Conservation (phyloP, 2,797 vertebrate genomes). For the Gambusia yucatana region DNA sequence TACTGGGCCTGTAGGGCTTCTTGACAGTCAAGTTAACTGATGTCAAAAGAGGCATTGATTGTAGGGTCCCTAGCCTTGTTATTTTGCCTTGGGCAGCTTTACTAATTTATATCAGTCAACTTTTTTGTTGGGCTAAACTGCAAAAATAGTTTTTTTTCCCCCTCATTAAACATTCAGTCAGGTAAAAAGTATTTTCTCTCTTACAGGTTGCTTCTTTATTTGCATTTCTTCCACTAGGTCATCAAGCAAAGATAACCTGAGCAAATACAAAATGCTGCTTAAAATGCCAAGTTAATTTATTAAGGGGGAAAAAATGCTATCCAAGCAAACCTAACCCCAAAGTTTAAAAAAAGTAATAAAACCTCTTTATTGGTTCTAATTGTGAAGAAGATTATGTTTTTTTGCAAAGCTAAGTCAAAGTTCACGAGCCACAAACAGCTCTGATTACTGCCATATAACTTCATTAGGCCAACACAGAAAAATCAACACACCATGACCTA, state of each 20-base stretch:
- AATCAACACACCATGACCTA: neutral
- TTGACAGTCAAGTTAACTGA: slow-evolving; percentile 22
- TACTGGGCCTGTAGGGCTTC: slow-evolving; percentile 13
- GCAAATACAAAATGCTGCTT: neutral
- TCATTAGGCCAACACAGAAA: neutral
- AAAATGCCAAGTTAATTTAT: neutral
- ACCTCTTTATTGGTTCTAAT: neutral
- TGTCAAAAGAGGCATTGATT: slow-evolving; percentile 26
- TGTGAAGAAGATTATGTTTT: neutral
- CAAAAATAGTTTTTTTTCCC: neutral
- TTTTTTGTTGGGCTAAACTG: neutral
- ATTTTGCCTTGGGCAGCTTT: slow-evolving; percentile 12
- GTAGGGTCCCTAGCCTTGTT: slow-evolving; percentile 5
- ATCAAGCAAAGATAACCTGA: neutral
- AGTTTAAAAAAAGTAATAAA: neutral
- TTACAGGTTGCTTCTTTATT: neutral
- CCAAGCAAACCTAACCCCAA: neutral
- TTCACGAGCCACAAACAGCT: neutral
- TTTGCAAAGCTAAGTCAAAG: neutral
- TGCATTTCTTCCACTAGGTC: neutral
- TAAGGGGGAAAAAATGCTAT: neutral
- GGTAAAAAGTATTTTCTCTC: neutral
- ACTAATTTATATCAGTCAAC: slow-evolving; percentile 29
- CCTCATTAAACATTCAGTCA: neutral
- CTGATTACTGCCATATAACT: neutral